These are phyloP conservation scores for Machimus rusticus DNA, from an alignment of 2,888 invertebrate species.

Conservation along the genomic window DNA sequence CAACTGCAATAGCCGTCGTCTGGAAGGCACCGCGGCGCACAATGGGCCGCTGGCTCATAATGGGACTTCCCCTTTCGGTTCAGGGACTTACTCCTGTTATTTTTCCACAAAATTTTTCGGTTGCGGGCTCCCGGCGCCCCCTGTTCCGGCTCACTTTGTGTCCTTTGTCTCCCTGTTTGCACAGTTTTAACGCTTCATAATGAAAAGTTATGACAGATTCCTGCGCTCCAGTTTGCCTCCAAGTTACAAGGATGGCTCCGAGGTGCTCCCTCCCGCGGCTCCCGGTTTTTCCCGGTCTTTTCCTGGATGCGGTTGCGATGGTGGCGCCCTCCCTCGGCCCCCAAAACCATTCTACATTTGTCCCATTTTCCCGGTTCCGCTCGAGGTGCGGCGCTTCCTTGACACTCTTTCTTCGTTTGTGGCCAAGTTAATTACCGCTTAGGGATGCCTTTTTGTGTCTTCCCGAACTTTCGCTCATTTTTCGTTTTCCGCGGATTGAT, in stretches of 20 bases:
- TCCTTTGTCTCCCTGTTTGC: slow-evolving; percentile 13
- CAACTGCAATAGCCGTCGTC: slow-evolving; percentile 26
- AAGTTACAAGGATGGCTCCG: neutral
- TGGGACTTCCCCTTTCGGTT: slow-evolving; percentile 13
- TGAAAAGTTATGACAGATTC: slow-evolving; percentile 36
- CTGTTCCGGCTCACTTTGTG: neutral
- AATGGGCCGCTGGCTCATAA: slow-evolving; percentile 22
- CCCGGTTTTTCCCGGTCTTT: neutral
- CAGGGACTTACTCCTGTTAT: slow-evolving; percentile 1
- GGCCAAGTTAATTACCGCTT: slow-evolving; percentile 22
- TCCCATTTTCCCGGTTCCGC: slow-evolving; percentile 2
- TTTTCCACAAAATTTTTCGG: slow-evolving; percentile 23
- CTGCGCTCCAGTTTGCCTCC: slow-evolving; percentile 28
- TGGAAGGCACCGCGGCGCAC: neutral
- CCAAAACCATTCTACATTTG: neutral
- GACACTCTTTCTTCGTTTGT: slow-evolving; percentile 12
- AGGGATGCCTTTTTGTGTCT: neutral
- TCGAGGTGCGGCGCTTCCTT: neutral
- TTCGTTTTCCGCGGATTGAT: neutral
- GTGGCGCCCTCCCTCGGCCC: neutral
- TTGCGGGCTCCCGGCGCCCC: neutral
- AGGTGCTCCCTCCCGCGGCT: neutral
- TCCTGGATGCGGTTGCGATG: neutral
- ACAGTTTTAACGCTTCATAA: slow-evolving; percentile 29
- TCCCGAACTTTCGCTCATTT: neutral